Evolutionary conservation across 2,888 invertebrate genomes (phyloP).

Genomic region (Ametastegia equiseti): DNA sequence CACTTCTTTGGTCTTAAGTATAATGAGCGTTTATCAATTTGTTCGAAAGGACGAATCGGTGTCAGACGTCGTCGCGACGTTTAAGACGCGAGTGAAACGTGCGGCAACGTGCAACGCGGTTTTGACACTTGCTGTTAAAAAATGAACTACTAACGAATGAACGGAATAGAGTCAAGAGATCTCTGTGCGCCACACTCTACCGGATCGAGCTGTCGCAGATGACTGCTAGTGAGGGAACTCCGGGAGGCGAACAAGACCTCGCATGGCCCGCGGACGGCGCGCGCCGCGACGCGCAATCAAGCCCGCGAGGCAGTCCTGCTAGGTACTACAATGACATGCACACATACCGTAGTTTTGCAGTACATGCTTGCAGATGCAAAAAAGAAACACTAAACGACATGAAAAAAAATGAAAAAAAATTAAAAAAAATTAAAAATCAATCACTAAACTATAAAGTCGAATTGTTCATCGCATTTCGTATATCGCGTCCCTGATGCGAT

Average conservation of each 20-base stretch:
- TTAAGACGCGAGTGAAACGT: neutral
- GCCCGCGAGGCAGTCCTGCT: neutral
- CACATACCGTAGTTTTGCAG: slow-evolving; percentile 7
- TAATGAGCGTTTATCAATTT: too few relatives aligned
- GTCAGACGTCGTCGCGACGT: too few relatives aligned
- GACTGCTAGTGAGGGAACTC: slow-evolving; percentile 37
- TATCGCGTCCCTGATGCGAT: too few relatives aligned
- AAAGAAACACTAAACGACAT: neutral
- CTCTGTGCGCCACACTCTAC: neutral
- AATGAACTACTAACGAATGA: too few relatives aligned
- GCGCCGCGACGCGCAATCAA: slow-evolving; percentile 44
- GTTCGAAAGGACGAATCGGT: too few relatives aligned
- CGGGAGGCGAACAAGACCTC: slow-evolving; percentile 39
- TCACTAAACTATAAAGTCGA: too few relatives aligned
- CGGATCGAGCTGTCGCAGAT: slow-evolving; percentile 45
- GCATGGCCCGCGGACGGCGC: slow-evolving; percentile 35
- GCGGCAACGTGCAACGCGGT: neutral
- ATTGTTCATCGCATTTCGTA: too few relatives aligned
- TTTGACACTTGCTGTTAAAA: too few relatives aligned
- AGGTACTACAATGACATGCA: too few relatives aligned
- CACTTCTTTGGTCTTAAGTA: too few relatives aligned
- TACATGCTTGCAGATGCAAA: neutral
- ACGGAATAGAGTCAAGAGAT: neutral
- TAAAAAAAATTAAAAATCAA: neutral
- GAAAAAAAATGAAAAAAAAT: neutral